Conservation (phyloP, 1,140 invertebrate genomes). For the Pseudomyrmex pallidus region DNA sequence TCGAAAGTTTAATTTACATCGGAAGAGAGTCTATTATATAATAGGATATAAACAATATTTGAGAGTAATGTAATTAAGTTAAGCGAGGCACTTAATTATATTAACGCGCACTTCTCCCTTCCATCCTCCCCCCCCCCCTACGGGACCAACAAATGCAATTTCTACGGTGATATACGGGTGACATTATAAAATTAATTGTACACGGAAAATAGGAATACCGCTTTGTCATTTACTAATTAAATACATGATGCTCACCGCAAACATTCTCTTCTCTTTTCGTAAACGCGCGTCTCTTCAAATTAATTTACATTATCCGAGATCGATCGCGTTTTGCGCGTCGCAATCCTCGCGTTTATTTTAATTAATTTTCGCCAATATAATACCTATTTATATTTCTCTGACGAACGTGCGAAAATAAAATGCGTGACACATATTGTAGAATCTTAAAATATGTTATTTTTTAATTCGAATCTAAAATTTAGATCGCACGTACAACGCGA, state of each 20-base stretch:
- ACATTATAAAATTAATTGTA: slow-evolving; percentile 59
- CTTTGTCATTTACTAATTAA: slow-evolving; percentile 51
- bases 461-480: slow-evolving; percentile 19
- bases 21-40: neutral
- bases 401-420: neutral
- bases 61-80: slow-evolving; percentile 43
- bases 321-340: neutral
- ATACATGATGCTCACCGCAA: neutral
- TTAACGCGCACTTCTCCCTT: slow-evolving; percentile 2
- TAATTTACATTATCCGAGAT: slow-evolving; percentile 39
- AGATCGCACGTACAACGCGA: slow-evolving; percentile 9
- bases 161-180: slow-evolving; percentile 14
- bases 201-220: slow-evolving; percentile 40
- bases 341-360: neutral
- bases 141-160: slow-evolving; percentile 29
- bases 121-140: too few relatives aligned
- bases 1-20: neutral
- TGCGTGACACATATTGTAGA: too few relatives aligned
- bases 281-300: slow-evolving; percentile 14
- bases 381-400: too few relatives aligned
- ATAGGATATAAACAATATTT: slow-evolving; percentile 35
- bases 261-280: slow-evolving; percentile 11
- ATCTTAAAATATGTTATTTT: too few relatives aligned
- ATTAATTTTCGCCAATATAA: neutral
- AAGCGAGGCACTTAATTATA: slow-evolving; percentile 46